Conservation (phyloP, 2,797 vertebrate genomes). For the Morus bassanus region DNA sequence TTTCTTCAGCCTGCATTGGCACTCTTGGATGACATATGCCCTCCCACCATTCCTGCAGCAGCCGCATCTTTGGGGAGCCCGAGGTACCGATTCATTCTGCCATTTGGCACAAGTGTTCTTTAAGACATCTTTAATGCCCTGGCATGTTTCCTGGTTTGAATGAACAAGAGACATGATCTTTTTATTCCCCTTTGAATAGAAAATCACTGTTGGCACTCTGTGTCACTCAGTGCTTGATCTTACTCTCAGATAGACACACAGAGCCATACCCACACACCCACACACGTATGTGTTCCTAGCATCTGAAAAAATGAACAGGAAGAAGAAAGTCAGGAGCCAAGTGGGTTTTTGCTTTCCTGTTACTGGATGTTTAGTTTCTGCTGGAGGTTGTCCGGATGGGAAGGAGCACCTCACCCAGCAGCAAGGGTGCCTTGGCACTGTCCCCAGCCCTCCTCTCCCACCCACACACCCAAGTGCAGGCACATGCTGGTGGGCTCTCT, state of each 20-base stretch:
- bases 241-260: neutral
- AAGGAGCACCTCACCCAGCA: neutral
- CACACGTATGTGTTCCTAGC: neutral
- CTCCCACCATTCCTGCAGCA: neutral
- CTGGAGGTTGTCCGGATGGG: neutral
- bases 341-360: neutral
- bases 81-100: neutral
- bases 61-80: neutral
- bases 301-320: conserved; percentile 13
- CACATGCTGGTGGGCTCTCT: neutral
- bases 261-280: neutral
- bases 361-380: neutral
- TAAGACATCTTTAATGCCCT: conserved; percentile 2
- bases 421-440: neutral
- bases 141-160: conserved; percentile 18
- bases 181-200: conserved; percentile 42
- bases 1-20: neutral
- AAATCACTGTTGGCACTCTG: conserved; percentile 40
- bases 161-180: conserved; percentile 22
- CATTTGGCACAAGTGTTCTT: neutral
- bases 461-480: neutral
- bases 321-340: conserved; percentile 10
- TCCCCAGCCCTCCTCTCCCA: neutral
- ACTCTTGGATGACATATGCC: neutral
- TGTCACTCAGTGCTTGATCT: conserved; percentile 41